A percentile compares a stretch with the other conserved stretches of the same genome.
Conservation (phyloP, 53 echinoderm and acorn worm genomes). For the Paracentrotus lividus region DNA sequence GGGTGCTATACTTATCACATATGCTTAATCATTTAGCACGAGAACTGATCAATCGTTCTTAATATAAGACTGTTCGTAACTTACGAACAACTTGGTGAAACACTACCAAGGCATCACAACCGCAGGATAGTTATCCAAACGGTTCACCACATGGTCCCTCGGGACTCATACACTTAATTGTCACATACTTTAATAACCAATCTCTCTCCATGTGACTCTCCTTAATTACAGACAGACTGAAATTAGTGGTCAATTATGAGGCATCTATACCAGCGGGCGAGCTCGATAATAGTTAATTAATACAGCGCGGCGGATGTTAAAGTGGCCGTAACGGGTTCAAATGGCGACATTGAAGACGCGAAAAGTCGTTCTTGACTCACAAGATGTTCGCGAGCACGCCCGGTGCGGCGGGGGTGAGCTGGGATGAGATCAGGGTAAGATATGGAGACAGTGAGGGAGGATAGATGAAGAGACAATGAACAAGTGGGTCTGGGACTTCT, state of each 20-base stretch:
- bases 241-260: conserved; percentile 27
- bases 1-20: too few species aligned
- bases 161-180: background rate
- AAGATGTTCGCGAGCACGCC: conserved; percentile 38
- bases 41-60: too few species aligned
- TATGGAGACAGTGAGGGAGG: background rate
- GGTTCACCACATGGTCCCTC: background rate
- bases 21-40: too few species aligned
- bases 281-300: conserved; percentile 24
- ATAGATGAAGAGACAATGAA: background rate
- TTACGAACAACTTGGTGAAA: too few species aligned
- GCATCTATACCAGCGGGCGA: background rate
- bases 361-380: conserved; percentile 24
- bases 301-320: background rate
- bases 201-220: background rate
- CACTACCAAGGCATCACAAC: too few species aligned
- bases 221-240: background rate
- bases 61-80: too few species aligned
- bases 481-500: background rate
- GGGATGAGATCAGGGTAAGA: background rate
- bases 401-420: background rate
- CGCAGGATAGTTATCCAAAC: too few species aligned
- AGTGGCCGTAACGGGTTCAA: conserved; percentile 54
- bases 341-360: conserved; percentile 43
- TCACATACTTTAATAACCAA: background rate